Evolutionary conservation across 2,113 vertebrate species (phyloP).

Genomic region (Pachycephala philippinensis): DNA sequence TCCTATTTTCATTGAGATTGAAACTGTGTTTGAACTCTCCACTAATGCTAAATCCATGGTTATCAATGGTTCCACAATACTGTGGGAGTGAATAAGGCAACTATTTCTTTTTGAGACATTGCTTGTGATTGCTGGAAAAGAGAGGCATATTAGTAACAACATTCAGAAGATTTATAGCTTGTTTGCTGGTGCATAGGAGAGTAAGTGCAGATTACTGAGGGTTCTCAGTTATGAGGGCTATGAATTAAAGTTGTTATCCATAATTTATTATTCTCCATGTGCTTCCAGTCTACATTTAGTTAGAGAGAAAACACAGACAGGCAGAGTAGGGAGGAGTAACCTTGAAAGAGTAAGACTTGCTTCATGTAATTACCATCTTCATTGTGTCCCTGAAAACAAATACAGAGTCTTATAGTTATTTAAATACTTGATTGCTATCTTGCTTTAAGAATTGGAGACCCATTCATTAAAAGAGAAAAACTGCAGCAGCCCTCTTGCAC

Average conservation of each 20-base stretch:
- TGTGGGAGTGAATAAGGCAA: background rate
- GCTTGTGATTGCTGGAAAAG: constrained; percentile 51
- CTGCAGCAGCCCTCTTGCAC: background rate
- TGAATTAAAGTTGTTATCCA: constrained; percentile 36
- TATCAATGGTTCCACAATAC: constrained; percentile 17
- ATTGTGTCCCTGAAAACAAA: background rate
- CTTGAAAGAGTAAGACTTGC: background rate
- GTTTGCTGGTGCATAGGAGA: constrained; percentile 42
- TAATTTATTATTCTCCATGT: constrained; percentile 33
- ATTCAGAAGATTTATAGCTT: constrained; percentile 49
- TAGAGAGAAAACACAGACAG: background rate
- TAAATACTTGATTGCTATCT: background rate
- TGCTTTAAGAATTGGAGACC: background rate
- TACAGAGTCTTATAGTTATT: background rate
- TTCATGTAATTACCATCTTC: background rate
- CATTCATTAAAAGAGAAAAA: background rate
- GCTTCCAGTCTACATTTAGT: background rate
- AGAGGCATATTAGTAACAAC: constrained; percentile 47
- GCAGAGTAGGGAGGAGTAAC: background rate
- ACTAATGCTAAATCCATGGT: background rate
- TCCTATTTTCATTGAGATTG: constrained; percentile 16
- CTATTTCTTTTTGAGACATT: constrained; percentile 32
- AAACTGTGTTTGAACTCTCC: constrained; percentile 31
- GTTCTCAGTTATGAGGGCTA: constrained; percentile 34
- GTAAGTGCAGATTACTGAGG: constrained; percentile 24